A percentile compares a stretch with the other conserved stretches of the same genome.
These are phyloP conservation scores for Patiria pectinifera DNA, from an alignment of 53 echinoderm and acorn worm genomes.

Conservation along the genomic window DNA sequence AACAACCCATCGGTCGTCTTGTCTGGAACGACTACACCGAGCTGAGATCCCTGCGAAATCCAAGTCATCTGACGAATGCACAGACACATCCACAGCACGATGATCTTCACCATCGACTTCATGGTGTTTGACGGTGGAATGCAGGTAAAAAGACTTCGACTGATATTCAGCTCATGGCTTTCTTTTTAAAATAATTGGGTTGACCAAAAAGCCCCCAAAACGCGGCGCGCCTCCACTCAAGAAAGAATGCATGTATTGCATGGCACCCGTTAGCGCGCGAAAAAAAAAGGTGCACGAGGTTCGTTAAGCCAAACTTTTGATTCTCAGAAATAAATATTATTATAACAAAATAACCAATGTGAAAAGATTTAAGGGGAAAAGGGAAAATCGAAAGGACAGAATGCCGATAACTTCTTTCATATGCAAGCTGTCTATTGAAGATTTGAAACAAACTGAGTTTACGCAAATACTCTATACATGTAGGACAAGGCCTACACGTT, in stretches of 20 bases:
- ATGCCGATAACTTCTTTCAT: neutral
- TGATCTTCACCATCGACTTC: constrained; percentile 19
- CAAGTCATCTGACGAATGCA: constrained; percentile 26
- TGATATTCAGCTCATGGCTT: neutral
- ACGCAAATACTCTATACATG: too few relatives aligned
- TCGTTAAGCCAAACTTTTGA: neutral
- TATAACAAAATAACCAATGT: neutral
- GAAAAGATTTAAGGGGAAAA: neutral
- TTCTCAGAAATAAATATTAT: neutral
- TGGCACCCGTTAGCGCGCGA: neutral
- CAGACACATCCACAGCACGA: constrained; percentile 5
- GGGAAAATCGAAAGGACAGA: neutral
- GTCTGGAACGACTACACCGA: constrained; percentile 57
- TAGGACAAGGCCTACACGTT: too few relatives aligned
- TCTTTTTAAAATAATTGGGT: neutral
- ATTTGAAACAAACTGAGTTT: too few relatives aligned
- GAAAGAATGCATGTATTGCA: neutral
- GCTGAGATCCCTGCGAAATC: constrained; percentile 30
- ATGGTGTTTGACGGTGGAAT: neutral
- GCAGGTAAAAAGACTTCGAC: neutral
- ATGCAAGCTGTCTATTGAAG: too few relatives aligned
- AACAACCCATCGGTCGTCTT: constrained; percentile 67
- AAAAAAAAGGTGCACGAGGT: neutral
- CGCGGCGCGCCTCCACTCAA: too few relatives aligned
- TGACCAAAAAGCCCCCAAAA: too few relatives aligned